Evolutionary conservation across 1,140 invertebrate genomes (phyloP), one percentile per base, ranked within the genome.

Genomic region (Bombus difficillimus): DNA sequence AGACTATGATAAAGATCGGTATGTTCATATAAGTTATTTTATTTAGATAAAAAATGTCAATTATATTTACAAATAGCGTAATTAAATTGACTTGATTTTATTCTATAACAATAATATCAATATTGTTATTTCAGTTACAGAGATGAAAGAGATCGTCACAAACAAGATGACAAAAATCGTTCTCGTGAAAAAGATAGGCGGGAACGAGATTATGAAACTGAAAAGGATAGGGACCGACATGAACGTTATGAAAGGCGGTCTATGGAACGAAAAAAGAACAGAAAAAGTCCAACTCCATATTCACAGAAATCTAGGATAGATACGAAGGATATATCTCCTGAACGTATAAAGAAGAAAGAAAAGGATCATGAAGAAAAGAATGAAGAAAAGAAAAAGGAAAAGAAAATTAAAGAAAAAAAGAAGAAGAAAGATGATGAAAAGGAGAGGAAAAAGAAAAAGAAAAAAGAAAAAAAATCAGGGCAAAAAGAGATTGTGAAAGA

Each of bases 361-460:
- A 95, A 94, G 68, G 94, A 95, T 71, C 93, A 94, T 39, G 94
- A 95, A 12, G 92, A 94, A 25, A 94, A 95, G 37, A 93, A 95
- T 5, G 93, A 96, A 39, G 94, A 94, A 79, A 96, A 95, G 82
- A 96, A 95, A 74, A 95, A 95, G 59, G 96, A 95, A 90, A 96
- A 94, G 81, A 96, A 96, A 64, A 96, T 96, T 86, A 95, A 96
- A 86, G 95, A 96, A 87, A 95, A 95, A 79, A 94, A 95, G 88
- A 96, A 96, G 62, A 95, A 95, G 68, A 94, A 96, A 57, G 92
- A 91, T 25, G 92, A 92, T 68, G 95, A 96, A n/a, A 94, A 95
- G 68, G 94, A 96, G 89, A 96, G 95, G 91, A 95, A 95, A 92
- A 95, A 95, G 89, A 95, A 96, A 90, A 94, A 93, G 92, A 94